Conservation (phyloP, 1,140 invertebrate genomes). For the Hestina assimilis region DNA sequence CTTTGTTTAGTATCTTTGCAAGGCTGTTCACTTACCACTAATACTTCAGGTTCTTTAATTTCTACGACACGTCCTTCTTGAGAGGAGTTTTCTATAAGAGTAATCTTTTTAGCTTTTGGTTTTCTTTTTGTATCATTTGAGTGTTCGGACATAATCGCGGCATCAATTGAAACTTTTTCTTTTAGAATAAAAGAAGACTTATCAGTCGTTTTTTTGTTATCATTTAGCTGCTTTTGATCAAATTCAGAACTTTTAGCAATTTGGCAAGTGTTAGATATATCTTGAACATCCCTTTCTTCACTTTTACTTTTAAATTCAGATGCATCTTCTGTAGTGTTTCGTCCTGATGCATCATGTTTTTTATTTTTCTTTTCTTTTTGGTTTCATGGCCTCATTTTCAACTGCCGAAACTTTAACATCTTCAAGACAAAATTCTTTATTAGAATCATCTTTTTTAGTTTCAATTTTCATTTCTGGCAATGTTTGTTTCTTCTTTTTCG, state of each 20-base stretch:
- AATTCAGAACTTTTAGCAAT: neutral
- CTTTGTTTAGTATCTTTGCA: neutral
- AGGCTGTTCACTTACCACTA: neutral
- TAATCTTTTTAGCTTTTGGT: conserved; percentile 15
- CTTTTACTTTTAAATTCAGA: neutral
- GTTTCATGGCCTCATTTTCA: conserved; percentile 8
- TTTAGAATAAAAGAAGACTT: neutral
- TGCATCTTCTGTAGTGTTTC: neutral
- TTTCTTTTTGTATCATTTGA: conserved; percentile 16
- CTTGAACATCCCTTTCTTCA: conserved; percentile 3
- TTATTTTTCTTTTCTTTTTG: conserved; percentile 31
- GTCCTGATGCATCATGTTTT: conserved; percentile 13
- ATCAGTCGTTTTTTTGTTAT: neutral
- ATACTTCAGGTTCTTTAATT: neutral
- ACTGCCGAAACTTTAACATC: neutral
- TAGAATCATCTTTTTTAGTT: neutral
- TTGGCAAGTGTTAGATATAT: too few species aligned
- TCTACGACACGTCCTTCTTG: neutral
- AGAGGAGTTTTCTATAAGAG: conserved; percentile 2
- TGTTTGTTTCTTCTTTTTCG: neutral
- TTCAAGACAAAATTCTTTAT: neutral
- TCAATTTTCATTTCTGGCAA: neutral
- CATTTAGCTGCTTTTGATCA: neutral
- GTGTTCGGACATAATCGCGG: neutral
- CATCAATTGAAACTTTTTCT: neutral